Conservation (phyloP, 2,888 invertebrate species). For the Drosophila mimica region DNA sequence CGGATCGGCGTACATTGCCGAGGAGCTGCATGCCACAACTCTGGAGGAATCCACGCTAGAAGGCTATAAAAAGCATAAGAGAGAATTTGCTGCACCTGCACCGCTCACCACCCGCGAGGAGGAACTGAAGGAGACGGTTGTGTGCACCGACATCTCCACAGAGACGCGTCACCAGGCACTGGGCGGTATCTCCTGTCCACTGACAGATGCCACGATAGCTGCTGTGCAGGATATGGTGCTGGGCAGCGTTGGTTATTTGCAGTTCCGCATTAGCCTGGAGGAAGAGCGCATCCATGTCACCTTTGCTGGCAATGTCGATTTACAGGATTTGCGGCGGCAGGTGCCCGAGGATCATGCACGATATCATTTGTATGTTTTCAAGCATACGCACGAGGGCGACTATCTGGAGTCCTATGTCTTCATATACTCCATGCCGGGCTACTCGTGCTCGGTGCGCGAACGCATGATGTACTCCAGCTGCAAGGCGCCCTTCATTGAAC, state of each 20-base stretch:
- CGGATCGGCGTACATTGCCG: constrained; percentile 96
- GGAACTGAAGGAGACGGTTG: constrained; percentile 91
- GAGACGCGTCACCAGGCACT: constrained; percentile 95
- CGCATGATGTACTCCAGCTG: constrained; percentile 99
- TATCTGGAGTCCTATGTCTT: constrained; percentile 95
- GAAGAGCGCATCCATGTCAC: constrained; percentile 95
- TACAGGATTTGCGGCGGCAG: constrained; percentile 90
- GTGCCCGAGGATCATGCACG: constrained; percentile 92
- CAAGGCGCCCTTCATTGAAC: constrained; percentile 95
- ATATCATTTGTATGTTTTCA: constrained; percentile 94
- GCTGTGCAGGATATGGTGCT: constrained; percentile 91
- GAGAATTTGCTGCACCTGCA: constrained; percentile 92
- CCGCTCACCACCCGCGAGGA: constrained; percentile 96
- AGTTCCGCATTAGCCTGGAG: constrained; percentile 85
- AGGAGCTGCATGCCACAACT: constrained; percentile 96
- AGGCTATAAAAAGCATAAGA: constrained; percentile 93
- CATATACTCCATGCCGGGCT: constrained; percentile 99
- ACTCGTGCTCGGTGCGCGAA: constrained; percentile 97
- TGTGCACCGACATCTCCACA: constrained; percentile 91
- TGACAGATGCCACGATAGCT: constrained; percentile 91
- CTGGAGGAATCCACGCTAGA: constrained; percentile 92
- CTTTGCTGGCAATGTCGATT: constrained; percentile 88
- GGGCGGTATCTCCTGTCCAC: constrained; percentile 95
- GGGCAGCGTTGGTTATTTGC: constrained; percentile 94
- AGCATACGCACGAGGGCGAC: constrained; percentile 97